Percentiles rank a stretch among this genome's conserved stretches.
phyloP scores from a whole-genome alignment of 2,797 vertebrate genomes.

The Myotis daubentonii region DNA sequence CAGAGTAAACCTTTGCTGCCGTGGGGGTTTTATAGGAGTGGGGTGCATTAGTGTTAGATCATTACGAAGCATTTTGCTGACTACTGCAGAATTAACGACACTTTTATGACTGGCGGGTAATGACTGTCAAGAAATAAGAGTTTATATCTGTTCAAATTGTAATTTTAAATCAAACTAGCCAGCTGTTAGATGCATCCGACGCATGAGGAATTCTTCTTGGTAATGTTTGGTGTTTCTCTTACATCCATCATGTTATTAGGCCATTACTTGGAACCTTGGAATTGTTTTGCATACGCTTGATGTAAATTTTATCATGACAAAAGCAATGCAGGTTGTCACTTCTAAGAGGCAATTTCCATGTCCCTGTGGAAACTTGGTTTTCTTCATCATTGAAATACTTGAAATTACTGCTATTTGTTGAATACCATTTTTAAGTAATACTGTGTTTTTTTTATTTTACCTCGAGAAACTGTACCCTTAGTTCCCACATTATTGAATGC shows the following conservation, averaged over 20 bases:
- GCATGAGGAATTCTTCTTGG: slow-evolving; percentile 23
- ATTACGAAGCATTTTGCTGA: slow-evolving; percentile 84
- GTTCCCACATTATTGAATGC: not conserved
- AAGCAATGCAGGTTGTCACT: not conserved
- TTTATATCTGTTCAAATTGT: slow-evolving; percentile 77
- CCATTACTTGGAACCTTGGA: slow-evolving; percentile 43
- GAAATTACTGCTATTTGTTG: slow-evolving; percentile 22
- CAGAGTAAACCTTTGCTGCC: slow-evolving; percentile 81
- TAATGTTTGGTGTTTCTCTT: not conserved
- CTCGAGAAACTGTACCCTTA: not conserved
- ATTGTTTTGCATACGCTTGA: not conserved
- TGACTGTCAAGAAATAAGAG: slow-evolving; percentile 79
- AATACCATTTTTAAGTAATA: not conserved
- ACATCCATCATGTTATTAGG: slow-evolving; percentile 46
- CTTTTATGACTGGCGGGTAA: slow-evolving; percentile 78
- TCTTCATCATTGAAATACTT: not conserved
- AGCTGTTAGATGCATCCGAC: slow-evolving; percentile 69
- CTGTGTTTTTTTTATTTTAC: not conserved
- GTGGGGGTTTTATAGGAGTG: slow-evolving; percentile 72
- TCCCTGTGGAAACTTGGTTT: not conserved
- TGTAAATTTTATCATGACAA: not conserved
- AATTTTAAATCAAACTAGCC: slow-evolving; percentile 82
- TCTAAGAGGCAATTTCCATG: not conserved
- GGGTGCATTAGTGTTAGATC: slow-evolving; percentile 78
- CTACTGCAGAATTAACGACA: slow-evolving; percentile 76